phyloP scores from a whole-genome alignment of 2,797 vertebrate species.

The Sciurus carolinensis region DNA sequence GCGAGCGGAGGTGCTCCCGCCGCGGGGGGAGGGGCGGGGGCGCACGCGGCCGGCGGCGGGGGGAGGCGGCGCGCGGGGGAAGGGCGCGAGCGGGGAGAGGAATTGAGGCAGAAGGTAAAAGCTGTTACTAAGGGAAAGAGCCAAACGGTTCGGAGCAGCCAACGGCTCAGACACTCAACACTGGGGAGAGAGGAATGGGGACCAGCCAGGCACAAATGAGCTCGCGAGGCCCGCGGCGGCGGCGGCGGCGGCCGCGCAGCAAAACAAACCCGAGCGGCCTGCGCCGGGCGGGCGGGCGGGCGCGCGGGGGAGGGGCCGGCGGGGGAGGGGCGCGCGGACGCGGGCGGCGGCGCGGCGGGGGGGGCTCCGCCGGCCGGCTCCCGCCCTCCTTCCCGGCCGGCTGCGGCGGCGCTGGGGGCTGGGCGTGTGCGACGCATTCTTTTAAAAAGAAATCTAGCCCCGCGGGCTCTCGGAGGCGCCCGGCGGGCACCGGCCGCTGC shows the following conservation, averaged over 20 bases:
- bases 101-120: slow-evolving; percentile 84
- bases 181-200: slow-evolving; percentile 79
- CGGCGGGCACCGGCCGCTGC: not conserved
- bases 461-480: slow-evolving; percentile 34
- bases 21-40: slow-evolving; percentile 80
- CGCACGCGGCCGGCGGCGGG: slow-evolving; percentile 78
- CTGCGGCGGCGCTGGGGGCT: slow-evolving; percentile 72
- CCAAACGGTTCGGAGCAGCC: slow-evolving; percentile 96
- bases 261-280: slow-evolving; percentile 86
- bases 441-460: slow-evolving; percentile 78
- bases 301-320: slow-evolving; percentile 67
- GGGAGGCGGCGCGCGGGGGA: slow-evolving; percentile 76
- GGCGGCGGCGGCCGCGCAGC: slow-evolving; percentile 80
- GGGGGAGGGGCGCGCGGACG: slow-evolving; percentile 56
- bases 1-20: slow-evolving; percentile 79
- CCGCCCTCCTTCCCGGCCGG: not conserved
- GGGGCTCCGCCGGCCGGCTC: not conserved
- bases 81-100: slow-evolving; percentile 81
- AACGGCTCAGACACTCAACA: slow-evolving; percentile 94
- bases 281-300: slow-evolving; percentile 65
- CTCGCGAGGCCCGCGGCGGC: slow-evolving; percentile 83
- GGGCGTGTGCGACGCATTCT: slow-evolving; percentile 80
- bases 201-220: slow-evolving; percentile 86
- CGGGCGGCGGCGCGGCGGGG: not conserved
- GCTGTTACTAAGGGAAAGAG: slow-evolving; percentile 89